Base-by-base conservation (phyloP, 1,140 invertebrate species). In the Chironomus striatipennis region DNA sequence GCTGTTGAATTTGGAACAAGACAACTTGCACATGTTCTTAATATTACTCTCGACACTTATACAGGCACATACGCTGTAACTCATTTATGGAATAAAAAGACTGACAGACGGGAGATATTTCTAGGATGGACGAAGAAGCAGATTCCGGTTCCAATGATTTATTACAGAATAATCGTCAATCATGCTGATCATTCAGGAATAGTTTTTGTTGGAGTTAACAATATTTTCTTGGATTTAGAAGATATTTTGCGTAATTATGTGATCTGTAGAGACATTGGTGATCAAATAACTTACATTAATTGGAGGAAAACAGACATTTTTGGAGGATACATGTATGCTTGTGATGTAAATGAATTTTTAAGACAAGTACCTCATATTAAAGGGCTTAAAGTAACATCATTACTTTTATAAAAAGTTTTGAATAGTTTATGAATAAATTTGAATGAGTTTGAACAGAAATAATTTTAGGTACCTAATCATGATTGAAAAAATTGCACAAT, bases 131-230 rank as follows among this genome's bases (percentile, higher is more conserved):
- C 80, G 34, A 80, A 77, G 20, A 74, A 77, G 7, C 79, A 81
- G 73, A 75, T 84, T 8, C 83, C 83, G 0, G 83, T 84, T 2
- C 83, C 83, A 5, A 78, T 81, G 18, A 83, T 83, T 76, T 84
- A 77, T 75, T 84, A 83, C 72, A 84, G 84, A 80, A 82, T 84
- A 15, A n/a, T 74, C 47, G 20, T 47, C 1, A 42, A 74, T 57
- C 9, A 18, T 17, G 42, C 21, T 47, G 8, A 43, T 21, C 20
- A 47, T 5, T 24, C 20, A n/a, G 73, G 73, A 2, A 7, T 74
- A 17, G 73, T 74, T 12, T 43, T 74, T 6, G 12, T 74, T 57
- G 73, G 73, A 21, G 42, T 47, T 47, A 74, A 74, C 43, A 74
- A 57, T 42, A 6, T 20, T 24, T 18, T 47, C 47, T 21, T 57